Evolutionary conservation across 2,797 vertebrate genomes (phyloP).

Genomic region (Cephalopachus bancanus): DNA sequence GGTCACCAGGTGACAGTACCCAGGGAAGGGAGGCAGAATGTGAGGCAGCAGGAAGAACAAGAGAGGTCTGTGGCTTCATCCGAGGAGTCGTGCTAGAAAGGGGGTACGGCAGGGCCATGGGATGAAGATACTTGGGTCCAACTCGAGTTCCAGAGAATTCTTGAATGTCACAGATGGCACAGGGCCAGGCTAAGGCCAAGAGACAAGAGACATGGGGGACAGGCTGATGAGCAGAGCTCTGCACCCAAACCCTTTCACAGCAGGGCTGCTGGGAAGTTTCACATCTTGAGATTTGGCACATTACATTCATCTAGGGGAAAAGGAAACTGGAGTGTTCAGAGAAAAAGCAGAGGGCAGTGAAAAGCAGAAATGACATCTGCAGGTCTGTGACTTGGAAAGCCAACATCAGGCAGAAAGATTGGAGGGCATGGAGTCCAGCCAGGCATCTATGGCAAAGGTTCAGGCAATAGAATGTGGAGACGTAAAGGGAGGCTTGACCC

Average conservation of each 20-base stretch:
- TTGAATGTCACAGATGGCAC: neutral
- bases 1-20: neutral
- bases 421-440: neutral
- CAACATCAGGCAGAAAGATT: neutral
- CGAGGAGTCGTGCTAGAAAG: neutral
- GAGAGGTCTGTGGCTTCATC: neutral
- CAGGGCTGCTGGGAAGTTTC: neutral
- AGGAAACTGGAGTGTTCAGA: neutral
- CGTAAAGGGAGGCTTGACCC: too few species aligned
- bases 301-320: neutral
- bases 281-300: neutral
- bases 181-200: neutral
- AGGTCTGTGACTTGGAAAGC: slow-evolving; percentile 4
- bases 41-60: too few species aligned
- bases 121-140: neutral
- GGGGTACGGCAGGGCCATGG: neutral
- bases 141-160: neutral
- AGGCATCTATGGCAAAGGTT: neutral
- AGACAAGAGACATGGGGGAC: neutral
- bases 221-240: neutral
- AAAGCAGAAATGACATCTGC: neutral
- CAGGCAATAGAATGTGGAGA: neutral
- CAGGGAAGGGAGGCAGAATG: neutral
- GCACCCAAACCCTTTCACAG: neutral
- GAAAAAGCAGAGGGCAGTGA: neutral